Evolutionary conservation across 2,888 invertebrate genomes (phyloP).

Genomic region (Parnassius smintheus): DNA sequence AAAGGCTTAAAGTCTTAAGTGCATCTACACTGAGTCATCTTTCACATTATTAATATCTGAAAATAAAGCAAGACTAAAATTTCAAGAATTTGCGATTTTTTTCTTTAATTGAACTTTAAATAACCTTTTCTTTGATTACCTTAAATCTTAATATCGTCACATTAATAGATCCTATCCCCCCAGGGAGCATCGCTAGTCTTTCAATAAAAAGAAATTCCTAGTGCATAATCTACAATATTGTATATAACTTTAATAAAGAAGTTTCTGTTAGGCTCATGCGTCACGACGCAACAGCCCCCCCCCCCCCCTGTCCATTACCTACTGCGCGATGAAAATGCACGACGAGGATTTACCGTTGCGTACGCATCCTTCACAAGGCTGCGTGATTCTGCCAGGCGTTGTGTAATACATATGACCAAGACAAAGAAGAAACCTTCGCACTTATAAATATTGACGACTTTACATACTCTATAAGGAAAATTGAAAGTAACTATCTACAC

Average conservation of each 20-base stretch:
- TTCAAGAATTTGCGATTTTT: too few species aligned
- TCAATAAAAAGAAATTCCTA: too few species aligned
- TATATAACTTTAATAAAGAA: neutral
- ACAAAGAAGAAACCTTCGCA: slow-evolving; percentile 9
- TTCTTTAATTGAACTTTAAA: neutral
- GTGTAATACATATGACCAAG: slow-evolving; percentile 20
- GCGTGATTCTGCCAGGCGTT: slow-evolving; percentile 55
- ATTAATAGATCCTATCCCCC: too few species aligned
- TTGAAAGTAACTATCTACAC: neutral
- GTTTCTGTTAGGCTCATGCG: neutral
- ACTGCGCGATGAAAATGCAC: slow-evolving; percentile 48
- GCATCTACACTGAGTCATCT: too few species aligned
- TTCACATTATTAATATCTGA: too few species aligned
- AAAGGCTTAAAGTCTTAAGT: too few species aligned
- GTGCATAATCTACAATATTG: slow-evolving; percentile 3
- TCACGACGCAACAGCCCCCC: slow-evolving; percentile 5
- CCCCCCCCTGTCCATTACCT: slow-evolving; percentile 19
- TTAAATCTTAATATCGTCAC: too few species aligned
- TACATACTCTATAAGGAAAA: slow-evolving; percentile 12
- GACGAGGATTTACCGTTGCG: slow-evolving; percentile 51
- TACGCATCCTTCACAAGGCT: slow-evolving; percentile 72
- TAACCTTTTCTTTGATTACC: neutral
- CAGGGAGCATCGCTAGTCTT: neutral
- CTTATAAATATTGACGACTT: slow-evolving; percentile 12
- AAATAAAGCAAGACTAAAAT: too few species aligned